Evolutionary conservation across 2,113 vertebrate species (phyloP).

Genomic region (Pluvianellus socialis): DNA sequence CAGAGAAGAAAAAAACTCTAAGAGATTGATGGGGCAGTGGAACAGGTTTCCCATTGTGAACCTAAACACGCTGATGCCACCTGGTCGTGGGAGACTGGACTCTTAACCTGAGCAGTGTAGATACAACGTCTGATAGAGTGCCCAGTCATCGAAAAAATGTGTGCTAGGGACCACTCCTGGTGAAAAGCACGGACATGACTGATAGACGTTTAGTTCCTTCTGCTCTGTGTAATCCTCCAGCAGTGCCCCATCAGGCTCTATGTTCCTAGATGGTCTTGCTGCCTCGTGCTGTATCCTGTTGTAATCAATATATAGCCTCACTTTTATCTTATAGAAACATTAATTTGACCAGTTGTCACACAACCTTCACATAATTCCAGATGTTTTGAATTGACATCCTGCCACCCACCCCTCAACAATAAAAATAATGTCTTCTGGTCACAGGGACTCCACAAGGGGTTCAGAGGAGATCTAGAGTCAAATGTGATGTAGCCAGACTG

Average conservation of each 20-base stretch:
- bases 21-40: background rate
- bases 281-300: background rate
- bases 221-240: background rate
- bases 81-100: background rate
- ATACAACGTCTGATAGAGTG: background rate
- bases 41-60: background rate
- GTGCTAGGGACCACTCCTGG: background rate
- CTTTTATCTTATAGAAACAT: background rate
- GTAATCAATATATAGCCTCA: background rate
- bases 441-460: background rate
- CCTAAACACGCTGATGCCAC: background rate
- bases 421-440: background rate
- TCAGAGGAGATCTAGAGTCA: background rate
- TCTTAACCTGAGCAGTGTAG: background rate
- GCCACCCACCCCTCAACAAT: background rate
- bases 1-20: background rate
- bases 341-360: background rate
- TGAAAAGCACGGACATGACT: background rate
- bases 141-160: background rate
- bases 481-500: background rate
- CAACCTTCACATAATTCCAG: background rate
- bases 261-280: background rate
- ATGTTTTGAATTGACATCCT: accelerated
- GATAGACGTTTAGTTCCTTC: background rate
- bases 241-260: background rate